A percentile compares a stretch with the other conserved stretches of the same genome.
phyloP scores from a whole-genome alignment of 2,797 vertebrate genomes.

The Huso huso region DNA sequence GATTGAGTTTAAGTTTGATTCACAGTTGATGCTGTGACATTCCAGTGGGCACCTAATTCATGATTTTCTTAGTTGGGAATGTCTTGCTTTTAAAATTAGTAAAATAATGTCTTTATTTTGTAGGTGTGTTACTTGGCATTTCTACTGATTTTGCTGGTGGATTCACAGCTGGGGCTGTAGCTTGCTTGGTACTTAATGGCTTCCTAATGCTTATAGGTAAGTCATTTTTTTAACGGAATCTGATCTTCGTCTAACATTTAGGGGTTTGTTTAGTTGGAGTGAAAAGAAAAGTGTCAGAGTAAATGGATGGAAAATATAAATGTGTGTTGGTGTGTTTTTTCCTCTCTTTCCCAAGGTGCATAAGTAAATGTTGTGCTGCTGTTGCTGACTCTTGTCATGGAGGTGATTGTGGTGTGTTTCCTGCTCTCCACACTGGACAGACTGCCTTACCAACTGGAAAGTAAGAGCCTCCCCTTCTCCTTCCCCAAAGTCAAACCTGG shows the following conservation, averaged over 20 bases:
- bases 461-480: too few species aligned
- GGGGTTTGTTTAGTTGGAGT: neutral
- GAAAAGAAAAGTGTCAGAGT: neutral
- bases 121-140: constrained; percentile 55
- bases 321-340: constrained; percentile 8
- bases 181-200: constrained; percentile 68
- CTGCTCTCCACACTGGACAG: too few species aligned
- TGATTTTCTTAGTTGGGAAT: too few species aligned
- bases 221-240: constrained; percentile 16
- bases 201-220: constrained; percentile 73
- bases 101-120: neutral
- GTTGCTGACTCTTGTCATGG: constrained; percentile 43
- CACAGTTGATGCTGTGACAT: too few species aligned
- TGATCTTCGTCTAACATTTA: neutral
- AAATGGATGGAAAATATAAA: neutral
- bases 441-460: too few species aligned
- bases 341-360: constrained; percentile 52
- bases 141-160: constrained; percentile 36
- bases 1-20: too few species aligned
- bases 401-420: too few species aligned
- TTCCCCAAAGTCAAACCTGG: too few species aligned
- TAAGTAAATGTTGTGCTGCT: constrained; percentile 65
- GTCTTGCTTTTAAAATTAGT: neutral
- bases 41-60: too few species aligned
- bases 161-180: constrained; percentile 67